phyloP scores from a whole-genome alignment of 2,113 vertebrate genomes.

The Poecile atricapillus region DNA sequence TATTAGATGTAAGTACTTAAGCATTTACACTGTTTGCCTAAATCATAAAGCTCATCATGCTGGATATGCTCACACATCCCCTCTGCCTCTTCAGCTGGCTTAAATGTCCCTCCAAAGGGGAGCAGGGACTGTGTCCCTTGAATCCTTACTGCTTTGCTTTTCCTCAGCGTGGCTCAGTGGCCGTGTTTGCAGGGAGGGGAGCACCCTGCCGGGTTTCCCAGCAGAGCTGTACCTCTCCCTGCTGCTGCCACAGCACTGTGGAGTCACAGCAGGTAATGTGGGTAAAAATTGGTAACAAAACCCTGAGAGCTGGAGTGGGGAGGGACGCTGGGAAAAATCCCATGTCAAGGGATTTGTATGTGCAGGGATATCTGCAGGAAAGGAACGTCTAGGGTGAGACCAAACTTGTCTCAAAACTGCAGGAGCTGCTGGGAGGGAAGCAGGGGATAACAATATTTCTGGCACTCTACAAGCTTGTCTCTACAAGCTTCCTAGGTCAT shows the following conservation, averaged over 20 bases:
- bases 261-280: not conserved
- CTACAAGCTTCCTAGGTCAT: not conserved
- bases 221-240: not conserved
- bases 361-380: not conserved
- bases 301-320: not conserved
- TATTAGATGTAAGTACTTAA: not conserved
- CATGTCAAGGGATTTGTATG: not conserved
- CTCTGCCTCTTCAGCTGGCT: not conserved
- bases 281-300: not conserved
- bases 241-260: not conserved
- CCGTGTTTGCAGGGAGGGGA: not conserved
- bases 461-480: not conserved
- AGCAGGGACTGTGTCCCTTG: not conserved
- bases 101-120: not conserved
- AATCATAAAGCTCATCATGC: not conserved
- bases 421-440: not conserved
- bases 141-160: not conserved
- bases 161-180: not conserved
- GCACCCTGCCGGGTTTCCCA: not conserved
- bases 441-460: not conserved
- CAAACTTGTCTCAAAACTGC: not conserved
- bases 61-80: not conserved
- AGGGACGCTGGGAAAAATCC: not conserved
- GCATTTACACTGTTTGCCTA: conserved; percentile 10
- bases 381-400: not conserved